Percentiles rank a stretch among this genome's conserved stretches.
These are phyloP conservation scores for Tragopan temminckii DNA, from an alignment of 2,797 vertebrate species.

Conservation along the genomic window DNA sequence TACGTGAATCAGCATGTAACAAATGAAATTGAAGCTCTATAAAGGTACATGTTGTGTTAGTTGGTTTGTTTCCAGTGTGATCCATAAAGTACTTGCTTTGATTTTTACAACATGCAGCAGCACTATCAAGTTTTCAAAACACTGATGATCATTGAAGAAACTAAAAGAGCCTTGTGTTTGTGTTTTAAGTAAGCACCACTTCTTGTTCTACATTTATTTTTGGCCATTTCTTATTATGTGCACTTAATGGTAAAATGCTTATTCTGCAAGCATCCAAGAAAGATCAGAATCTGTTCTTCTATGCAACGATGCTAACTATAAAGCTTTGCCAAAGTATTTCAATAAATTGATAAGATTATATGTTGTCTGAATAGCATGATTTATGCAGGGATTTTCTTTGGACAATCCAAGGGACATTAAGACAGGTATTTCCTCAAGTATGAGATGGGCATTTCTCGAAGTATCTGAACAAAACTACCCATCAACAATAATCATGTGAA, in stretches of 20 bases:
- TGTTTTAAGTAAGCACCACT: background rate
- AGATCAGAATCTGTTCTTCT: background rate
- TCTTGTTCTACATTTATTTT: background rate
- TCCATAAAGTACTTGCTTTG: background rate
- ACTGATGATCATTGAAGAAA: background rate
- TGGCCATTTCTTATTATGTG: background rate
- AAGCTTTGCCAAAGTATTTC: background rate
- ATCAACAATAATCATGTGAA: background rate
- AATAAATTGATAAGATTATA: background rate
- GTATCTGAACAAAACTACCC: background rate
- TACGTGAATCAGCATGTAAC: rapidly evolving
- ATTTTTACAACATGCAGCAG: background rate
- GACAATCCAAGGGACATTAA: background rate
- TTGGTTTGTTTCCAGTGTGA: background rate
- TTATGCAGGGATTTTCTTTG: background rate
- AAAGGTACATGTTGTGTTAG: background rate
- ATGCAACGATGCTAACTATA: background rate
- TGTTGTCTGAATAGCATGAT: background rate
- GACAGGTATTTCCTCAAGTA: background rate
- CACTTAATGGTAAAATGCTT: background rate
- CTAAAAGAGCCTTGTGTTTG: background rate
- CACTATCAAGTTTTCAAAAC: background rate
- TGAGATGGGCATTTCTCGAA: background rate
- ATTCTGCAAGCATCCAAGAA: background rate
- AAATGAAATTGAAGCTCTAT: background rate